These are phyloP conservation scores for Calonectris borealis DNA, from an alignment of 2,113 vertebrate species.

Conservation along the genomic window DNA sequence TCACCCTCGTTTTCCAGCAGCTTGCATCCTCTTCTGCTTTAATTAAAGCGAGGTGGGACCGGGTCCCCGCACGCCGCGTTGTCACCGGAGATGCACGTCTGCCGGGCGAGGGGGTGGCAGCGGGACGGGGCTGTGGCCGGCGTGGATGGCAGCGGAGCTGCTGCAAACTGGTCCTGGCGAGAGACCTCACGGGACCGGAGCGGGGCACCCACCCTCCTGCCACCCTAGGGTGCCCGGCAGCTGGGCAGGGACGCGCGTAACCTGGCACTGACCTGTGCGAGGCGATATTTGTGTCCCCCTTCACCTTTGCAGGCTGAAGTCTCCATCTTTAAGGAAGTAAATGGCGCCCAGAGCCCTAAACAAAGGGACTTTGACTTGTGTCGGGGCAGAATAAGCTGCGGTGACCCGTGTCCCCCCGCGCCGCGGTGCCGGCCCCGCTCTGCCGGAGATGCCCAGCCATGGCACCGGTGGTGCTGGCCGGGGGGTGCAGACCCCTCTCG, in stretches of 20 bases:
- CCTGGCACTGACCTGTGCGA: neutral
- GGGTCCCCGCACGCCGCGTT: rapidly evolving
- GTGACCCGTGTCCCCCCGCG: too few species aligned
- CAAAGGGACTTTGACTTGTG: neutral
- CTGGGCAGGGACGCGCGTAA: neutral
- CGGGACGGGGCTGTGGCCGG: neutral
- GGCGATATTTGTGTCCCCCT: too few species aligned
- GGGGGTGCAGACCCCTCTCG: too few species aligned
- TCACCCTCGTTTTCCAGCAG: too few species aligned
- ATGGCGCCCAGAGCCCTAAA: neutral
- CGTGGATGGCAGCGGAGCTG: neutral
- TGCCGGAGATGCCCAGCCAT: too few species aligned
- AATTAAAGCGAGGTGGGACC: neutral
- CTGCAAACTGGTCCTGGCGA: neutral
- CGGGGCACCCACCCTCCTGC: neutral
- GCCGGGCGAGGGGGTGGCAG: neutral
- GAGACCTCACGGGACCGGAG: neutral
- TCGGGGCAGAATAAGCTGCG: neutral
- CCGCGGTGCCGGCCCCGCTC: too few species aligned
- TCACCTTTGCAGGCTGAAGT: too few species aligned
- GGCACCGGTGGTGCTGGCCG: too few species aligned
- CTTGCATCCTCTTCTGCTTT: neutral
- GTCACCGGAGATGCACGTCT: too few species aligned
- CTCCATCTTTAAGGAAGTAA: neutral
- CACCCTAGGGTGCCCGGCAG: neutral